Evolutionary conservation across 2,888 invertebrate genomes (phyloP), one percentile per base, ranked within the genome.

Genomic region (Pterostichus madidus): DNA sequence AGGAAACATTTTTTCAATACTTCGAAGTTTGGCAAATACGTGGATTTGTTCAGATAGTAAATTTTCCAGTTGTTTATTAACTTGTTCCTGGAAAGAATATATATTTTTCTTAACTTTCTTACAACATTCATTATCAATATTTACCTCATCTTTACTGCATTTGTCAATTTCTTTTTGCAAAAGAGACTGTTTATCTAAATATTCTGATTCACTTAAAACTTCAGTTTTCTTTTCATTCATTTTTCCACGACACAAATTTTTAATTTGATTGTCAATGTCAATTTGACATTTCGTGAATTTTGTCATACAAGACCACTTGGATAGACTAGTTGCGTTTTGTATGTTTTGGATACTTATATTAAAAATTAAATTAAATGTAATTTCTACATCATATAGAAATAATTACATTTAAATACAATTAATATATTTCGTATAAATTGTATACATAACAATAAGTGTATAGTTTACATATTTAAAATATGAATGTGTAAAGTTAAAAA

Each of bases 1-100:
- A 0, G 95, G 94, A 88, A 97, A 91, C 11, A 96, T 94, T 89
- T 95, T 95, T 79, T 95, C 94, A n/a, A 98, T 93, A 0, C 94
- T 92, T 84, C 94, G 93, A 86, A 98, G 93, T 88, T 96, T 96
- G 11, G 95, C 93, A 88, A 97, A 97, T 35, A 98, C 91, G 32
- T 93, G 92, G 84, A 94, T 93, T 86, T 96, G 95, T 85, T 95
- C 93, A 5, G 94, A 93, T n/a, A 97, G 89, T 35, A 96, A 92
- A 32, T 91, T 91, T 83, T 94, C 93, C 44, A 98, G 90, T 82
- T 95, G 94, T 84, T 92, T 92, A 87, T 95, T 93, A 4, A 96
- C 93, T 85, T 92, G 92, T 59, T 92, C 91, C 97, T 97, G 87
- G 13, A 90, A 87, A 85, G 56, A 68, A 59, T 75, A 44, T 39